Evolutionary conservation across 2,797 vertebrate species (phyloP).

Genomic region (Tadarida brasiliensis): DNA sequence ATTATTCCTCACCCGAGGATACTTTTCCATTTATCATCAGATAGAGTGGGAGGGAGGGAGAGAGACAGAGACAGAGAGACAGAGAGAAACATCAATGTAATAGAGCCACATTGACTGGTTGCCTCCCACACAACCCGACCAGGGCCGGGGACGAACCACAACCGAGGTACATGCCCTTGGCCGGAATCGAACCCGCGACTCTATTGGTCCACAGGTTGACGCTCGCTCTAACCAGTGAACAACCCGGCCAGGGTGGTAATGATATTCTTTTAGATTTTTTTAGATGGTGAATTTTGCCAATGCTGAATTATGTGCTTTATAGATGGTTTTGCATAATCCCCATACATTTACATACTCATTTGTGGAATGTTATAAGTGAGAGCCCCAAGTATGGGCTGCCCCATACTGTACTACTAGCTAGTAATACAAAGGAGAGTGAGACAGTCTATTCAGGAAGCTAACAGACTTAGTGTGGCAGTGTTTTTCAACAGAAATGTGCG

Average conservation of each 20-base stretch:
- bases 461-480: neutral
- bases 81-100: too few species aligned
- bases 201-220: too few species aligned
- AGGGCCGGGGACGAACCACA: too few species aligned
- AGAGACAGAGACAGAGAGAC: too few species aligned
- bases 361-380: neutral
- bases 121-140: too few species aligned
- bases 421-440: neutral
- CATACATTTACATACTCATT: neutral
- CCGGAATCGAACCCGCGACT: too few species aligned
- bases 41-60: too few species aligned
- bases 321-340: slow-evolving; percentile 16
- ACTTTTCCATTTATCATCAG: too few species aligned
- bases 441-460: neutral
- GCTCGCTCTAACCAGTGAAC: too few species aligned
- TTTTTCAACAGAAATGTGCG: neutral
- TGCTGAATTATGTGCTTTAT: neutral
- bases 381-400: neutral
- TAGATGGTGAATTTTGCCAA: slow-evolving; percentile 21
- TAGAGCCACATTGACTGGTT: too few species aligned
- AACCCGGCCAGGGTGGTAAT: neutral
- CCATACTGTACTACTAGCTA: neutral
- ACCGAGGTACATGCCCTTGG: too few species aligned
- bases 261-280: slow-evolving; percentile 53
- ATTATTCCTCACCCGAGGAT: too few species aligned